Conservation (phyloP, 2,888 invertebrate species). For the Parnassius mnemosyne region DNA sequence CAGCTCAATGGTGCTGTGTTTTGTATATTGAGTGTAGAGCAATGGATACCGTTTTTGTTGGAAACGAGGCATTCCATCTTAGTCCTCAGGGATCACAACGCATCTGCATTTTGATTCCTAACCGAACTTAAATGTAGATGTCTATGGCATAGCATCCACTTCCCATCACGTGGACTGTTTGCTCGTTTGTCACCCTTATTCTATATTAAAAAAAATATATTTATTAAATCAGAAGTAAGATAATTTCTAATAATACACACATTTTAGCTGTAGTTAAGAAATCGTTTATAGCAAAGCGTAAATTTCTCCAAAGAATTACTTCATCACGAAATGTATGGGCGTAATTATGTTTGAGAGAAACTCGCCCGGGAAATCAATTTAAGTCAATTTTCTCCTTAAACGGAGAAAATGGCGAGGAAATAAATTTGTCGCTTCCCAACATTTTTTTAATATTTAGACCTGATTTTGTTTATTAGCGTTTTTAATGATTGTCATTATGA, state of each 20-base stretch:
- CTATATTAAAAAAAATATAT: too few species aligned
- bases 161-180: too few species aligned
- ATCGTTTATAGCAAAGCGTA: constrained; percentile 8
- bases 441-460: constrained; percentile 9
- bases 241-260: background rate
- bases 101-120: too few species aligned
- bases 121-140: too few species aligned
- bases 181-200: too few species aligned
- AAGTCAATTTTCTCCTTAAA: constrained; percentile 41
- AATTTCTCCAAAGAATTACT: constrained; percentile 22
- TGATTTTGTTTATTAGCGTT: background rate
- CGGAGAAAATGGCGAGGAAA: constrained; percentile 34
- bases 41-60: too few species aligned
- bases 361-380: constrained; percentile 41
- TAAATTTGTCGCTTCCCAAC: constrained; percentile 21
- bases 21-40: too few species aligned
- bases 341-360: constrained; percentile 28
- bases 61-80: too few species aligned
- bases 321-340: constrained; percentile 30
- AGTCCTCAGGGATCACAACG: too few species aligned
- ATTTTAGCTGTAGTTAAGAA: constrained; percentile 6
- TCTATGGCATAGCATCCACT: too few species aligned
- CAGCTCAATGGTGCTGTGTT: too few species aligned
- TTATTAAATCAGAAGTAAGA: too few species aligned
- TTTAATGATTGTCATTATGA: background rate